These are phyloP conservation scores for Rhabdornis inornatus DNA, from an alignment of 2,113 vertebrate genomes.

Conservation along the genomic window DNA sequence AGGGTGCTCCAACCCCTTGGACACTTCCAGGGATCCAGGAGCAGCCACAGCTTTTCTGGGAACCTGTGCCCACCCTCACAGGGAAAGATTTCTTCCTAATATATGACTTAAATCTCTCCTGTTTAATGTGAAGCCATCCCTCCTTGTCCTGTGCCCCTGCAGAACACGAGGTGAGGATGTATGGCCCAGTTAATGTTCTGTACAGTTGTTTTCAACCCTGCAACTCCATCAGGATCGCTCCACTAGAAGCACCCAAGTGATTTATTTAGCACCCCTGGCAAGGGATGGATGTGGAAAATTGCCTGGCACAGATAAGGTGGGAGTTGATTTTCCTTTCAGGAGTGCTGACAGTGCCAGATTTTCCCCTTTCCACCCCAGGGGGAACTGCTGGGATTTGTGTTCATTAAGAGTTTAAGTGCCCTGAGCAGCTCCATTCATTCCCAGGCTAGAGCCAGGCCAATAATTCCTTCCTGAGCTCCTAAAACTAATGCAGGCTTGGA, in stretches of 20 bases:
- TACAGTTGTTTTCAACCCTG: neutral
- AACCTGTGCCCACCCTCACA: neutral
- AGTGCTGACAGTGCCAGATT: too few species aligned
- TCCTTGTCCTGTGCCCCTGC: neutral
- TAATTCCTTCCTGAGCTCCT: neutral
- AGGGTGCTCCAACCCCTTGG: neutral
- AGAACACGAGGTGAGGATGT: neutral
- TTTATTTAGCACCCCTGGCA: neutral
- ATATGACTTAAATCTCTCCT: neutral
- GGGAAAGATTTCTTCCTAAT: neutral
- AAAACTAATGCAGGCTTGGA: neutral
- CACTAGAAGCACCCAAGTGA: neutral
- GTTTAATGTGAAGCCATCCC: neutral
- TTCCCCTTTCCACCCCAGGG: too few species aligned
- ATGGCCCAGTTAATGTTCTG: accelerated
- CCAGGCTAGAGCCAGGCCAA: neutral
- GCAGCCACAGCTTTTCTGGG: neutral
- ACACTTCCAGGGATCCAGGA: neutral
- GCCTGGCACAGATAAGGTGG: too few species aligned
- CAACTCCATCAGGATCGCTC: accelerated
- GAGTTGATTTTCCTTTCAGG: too few species aligned
- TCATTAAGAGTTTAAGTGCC: too few species aligned
- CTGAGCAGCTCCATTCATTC: too few species aligned
- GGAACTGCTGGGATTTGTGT: too few species aligned
- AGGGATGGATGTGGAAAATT: too few species aligned